Conservation (phyloP, 2,797 vertebrate genomes). For the Gallinago stenura region DNA sequence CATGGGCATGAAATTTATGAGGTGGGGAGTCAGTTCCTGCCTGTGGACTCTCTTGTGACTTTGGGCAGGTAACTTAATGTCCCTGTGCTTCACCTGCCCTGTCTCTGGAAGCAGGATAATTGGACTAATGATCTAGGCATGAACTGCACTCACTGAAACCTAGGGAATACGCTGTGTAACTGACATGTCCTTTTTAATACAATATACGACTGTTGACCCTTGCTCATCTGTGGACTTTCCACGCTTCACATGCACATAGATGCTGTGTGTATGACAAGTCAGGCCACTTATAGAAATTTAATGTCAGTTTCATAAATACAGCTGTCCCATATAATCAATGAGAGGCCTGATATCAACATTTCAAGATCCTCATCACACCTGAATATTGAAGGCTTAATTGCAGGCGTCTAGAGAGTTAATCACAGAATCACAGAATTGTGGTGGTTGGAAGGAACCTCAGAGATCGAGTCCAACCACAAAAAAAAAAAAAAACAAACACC, state of each 20-base stretch:
- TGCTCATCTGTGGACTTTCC: background rate
- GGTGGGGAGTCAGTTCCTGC: background rate
- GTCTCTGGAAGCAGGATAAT: background rate
- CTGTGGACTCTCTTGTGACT: background rate
- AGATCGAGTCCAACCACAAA: no score
- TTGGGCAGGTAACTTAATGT: background rate
- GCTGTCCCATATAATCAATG: background rate
- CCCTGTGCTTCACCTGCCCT: background rate
- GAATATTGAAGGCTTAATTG: background rate
- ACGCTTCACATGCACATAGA: background rate
- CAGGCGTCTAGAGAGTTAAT: background rate
- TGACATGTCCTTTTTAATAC: background rate
- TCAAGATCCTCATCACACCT: background rate
- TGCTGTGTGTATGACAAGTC: fast-evolving
- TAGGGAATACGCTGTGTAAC: fast-evolving
- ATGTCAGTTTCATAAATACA: background rate
- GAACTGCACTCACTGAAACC: background rate
- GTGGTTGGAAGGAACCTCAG: no score
- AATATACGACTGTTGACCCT: background rate
- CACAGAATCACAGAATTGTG: no score
- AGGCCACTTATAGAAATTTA: fast-evolving
- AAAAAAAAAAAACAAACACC: no score
- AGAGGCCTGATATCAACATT: background rate
- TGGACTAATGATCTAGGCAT: background rate
- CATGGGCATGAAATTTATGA: background rate